Conservation (phyloP, 1,140 invertebrate species). For the Drosophila novamexicana region DNA sequence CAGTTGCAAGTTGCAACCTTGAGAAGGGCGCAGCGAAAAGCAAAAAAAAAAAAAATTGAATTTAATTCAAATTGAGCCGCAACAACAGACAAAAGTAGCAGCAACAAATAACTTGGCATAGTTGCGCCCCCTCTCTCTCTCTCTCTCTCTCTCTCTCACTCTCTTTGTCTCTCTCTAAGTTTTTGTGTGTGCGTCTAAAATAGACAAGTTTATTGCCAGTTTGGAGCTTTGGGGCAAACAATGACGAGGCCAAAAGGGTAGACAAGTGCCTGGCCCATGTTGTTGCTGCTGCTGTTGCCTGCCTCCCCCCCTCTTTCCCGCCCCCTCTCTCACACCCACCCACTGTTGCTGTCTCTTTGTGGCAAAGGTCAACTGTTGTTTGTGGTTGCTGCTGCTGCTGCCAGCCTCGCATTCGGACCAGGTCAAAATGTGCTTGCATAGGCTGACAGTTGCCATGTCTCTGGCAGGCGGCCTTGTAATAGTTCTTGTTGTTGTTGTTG, state of each 20-base stretch:
- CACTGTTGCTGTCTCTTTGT: constrained; percentile 12
- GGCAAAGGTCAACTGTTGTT: constrained; percentile 73
- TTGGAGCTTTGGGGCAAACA: constrained; percentile 75
- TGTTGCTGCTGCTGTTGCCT: constrained; percentile 17
- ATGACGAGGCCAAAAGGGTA: constrained; percentile 79
- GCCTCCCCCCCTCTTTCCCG: neutral
- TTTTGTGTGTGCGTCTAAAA: constrained; percentile 68
- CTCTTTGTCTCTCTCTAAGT: neutral
- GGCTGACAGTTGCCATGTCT: constrained; percentile 65
- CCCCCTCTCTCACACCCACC: neutral
- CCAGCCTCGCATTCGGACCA: constrained; percentile 30
- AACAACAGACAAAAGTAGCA: constrained; percentile 17
- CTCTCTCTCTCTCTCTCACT: neutral
- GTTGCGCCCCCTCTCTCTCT: constrained; percentile 11
- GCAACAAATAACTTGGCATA: constrained; percentile 55
- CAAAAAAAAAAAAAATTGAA: constrained; percentile 62
- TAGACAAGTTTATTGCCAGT: constrained; percentile 82
- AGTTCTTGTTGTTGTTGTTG: constrained; percentile 21
- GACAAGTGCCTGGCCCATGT: constrained; percentile 65
- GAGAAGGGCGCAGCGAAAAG: constrained; percentile 40
- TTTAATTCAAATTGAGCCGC: constrained; percentile 77
- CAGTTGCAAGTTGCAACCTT: constrained; percentile 58
- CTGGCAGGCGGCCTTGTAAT: constrained; percentile 34
- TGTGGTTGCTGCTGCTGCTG: constrained; percentile 28
- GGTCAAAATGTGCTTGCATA: constrained; percentile 58